Evolutionary conservation across 35 echinoderm and acorn worm species (phyloP).

Genomic region (Anneissia japonica): DNA sequence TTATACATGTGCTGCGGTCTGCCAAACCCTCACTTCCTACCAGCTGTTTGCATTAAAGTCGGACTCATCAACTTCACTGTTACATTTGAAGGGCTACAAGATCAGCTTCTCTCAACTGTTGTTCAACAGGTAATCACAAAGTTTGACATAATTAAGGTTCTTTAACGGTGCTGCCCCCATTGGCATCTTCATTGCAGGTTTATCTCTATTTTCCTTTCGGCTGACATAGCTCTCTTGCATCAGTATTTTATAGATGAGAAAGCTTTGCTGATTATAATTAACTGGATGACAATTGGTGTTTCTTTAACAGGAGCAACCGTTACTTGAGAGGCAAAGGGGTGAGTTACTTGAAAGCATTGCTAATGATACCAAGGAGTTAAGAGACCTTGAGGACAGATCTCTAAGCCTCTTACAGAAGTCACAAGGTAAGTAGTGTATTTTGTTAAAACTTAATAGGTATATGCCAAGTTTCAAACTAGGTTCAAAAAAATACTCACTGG

Average conservation of each 20-base stretch:
- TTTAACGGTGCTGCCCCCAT: no score
- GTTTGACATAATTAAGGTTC: no score
- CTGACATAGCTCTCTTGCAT: no score
- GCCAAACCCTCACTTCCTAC: slow-evolving; percentile 93
- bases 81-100: slow-evolving; percentile 96
- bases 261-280: no score
- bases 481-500: no score
- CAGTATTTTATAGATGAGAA: no score
- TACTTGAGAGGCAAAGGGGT: slow-evolving; percentile 74
- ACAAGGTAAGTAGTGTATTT: slow-evolving; percentile 48
- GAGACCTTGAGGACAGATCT: slow-evolving; percentile 88
- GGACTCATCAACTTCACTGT: slow-evolving; percentile 99
- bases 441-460: no score
- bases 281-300: no score
- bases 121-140: slow-evolving; percentile 92
- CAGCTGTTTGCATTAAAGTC: slow-evolving; percentile 92
- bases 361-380: slow-evolving; percentile 62
- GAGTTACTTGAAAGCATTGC: slow-evolving; percentile 94
- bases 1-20: slow-evolving; percentile 91
- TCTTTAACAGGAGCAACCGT: slow-evolving; percentile 72
- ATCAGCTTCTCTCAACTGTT: slow-evolving; percentile 92
- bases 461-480: no score
- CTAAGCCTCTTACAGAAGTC: slow-evolving; percentile 90
- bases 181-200: neutral
- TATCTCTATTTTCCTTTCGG: no score